phyloP scores from a whole-genome alignment of 2,797 vertebrate species.

The Periophthalmus magnuspinnatus region DNA sequence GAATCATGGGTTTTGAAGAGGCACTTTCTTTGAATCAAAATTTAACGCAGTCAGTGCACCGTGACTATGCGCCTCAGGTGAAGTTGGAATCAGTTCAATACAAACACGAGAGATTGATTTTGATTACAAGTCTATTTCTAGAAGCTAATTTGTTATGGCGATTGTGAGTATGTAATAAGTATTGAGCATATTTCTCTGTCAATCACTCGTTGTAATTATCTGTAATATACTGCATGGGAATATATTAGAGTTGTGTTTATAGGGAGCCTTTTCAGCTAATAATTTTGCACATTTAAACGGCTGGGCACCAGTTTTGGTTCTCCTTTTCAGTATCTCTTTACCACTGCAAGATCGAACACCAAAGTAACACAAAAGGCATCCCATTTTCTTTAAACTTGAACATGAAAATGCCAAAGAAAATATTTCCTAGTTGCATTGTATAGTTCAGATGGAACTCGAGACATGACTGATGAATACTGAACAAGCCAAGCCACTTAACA shows the following conservation, averaged over 20 bases:
- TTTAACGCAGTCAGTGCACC: not conserved
- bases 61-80: not conserved
- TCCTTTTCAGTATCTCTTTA: not conserved
- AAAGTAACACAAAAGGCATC: not conserved
- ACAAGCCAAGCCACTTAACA: not conserved
- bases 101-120: not conserved
- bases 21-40: slow-evolving; percentile 1
- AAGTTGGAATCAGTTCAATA: not conserved
- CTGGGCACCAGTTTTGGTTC: not conserved
- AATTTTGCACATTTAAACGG: not conserved
- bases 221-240: not conserved
- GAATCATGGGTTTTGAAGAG: slow-evolving; percentile 7
- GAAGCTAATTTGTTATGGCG: not conserved
- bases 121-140: not conserved
- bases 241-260: not conserved
- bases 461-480: not conserved
- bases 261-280: not conserved
- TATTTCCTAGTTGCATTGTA: not conserved
- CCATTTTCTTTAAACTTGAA: not conserved
- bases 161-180: not conserved
- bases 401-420: not conserved
- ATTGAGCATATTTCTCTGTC: not conserved
- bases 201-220: not conserved
- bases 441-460: not conserved
- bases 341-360: not conserved